Conservation (phyloP, 23 tunicate species). For the Halocynthia aurantium region DNA sequence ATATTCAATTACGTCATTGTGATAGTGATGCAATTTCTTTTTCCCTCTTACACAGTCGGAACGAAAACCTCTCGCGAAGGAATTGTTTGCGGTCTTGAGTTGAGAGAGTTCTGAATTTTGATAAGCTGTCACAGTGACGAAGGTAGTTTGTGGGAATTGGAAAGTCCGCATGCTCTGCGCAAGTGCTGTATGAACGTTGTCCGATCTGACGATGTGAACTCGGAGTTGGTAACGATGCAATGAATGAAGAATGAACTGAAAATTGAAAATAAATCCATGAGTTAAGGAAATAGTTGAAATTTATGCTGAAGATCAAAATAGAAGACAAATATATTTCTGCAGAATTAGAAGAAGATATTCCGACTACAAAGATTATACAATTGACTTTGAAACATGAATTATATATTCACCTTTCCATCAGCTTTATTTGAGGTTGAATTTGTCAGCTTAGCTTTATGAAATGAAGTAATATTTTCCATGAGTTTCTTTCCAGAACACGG, state of each 20-base stretch:
- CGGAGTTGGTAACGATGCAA: slow-evolving; percentile 72
- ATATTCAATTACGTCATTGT: too few species aligned
- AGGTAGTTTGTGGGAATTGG: slow-evolving; percentile 49
- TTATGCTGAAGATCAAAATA: background rate
- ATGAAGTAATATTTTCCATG: slow-evolving; percentile 50
- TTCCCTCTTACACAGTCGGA: background rate
- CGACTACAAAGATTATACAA: background rate
- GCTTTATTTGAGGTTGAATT: slow-evolving; percentile 17
- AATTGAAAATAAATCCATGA: background rate
- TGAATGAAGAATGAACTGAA: slow-evolving; percentile 50
- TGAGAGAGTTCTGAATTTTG: slow-evolving; percentile 35
- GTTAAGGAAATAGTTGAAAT: background rate
- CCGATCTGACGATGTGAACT: slow-evolving; percentile 37
- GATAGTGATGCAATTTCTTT: background rate
- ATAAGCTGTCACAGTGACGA: slow-evolving; percentile 60
- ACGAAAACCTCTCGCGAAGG: slow-evolving; percentile 10
- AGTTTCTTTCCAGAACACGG: slow-evolving; percentile 36
- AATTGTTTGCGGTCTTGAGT: slow-evolving; percentile 1
- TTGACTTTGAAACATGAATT: background rate
- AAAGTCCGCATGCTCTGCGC: slow-evolving; percentile 37
- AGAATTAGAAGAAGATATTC: too few species aligned
- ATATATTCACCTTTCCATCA: slow-evolving; percentile 17
- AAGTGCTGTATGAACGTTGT: slow-evolving; percentile 34
- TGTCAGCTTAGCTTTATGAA: slow-evolving; percentile 45
- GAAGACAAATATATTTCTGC: background rate